A percentile compares a stretch with the other conserved stretches of the same genome.
phyloP scores from a whole-genome alignment of 2,113 vertebrate species.

The Benitochromis conjunctus region DNA sequence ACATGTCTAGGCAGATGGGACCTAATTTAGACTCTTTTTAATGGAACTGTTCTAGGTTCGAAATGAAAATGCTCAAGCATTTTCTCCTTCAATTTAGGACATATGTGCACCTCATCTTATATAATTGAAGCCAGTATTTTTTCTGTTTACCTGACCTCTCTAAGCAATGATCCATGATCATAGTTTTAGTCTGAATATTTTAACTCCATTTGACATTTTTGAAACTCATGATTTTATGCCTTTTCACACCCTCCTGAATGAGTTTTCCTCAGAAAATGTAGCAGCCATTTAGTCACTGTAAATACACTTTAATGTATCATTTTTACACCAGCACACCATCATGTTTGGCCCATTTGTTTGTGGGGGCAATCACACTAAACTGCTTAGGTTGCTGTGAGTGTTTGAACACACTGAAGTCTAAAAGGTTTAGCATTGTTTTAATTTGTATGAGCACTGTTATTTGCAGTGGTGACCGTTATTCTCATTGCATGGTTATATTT shows the following conservation, averaged over 20 bases:
- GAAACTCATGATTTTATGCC: not conserved
- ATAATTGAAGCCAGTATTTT: not conserved
- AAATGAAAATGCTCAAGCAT: not conserved
- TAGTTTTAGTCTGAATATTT: not conserved
- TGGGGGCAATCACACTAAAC: not conserved
- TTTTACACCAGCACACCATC: not conserved
- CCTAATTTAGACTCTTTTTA: not conserved
- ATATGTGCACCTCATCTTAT: not conserved
- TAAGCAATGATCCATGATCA: not conserved
- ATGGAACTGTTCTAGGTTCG: not conserved
- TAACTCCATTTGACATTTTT: not conserved
- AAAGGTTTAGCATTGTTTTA: not conserved
- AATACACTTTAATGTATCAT: not conserved
- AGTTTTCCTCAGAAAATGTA: not conserved
- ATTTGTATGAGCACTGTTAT: not conserved
- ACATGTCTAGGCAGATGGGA: not conserved
- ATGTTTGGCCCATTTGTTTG: not conserved
- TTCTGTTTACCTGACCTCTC: not conserved
- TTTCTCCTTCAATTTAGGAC: not conserved
- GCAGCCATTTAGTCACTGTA: not conserved
- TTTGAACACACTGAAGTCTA: not conserved
- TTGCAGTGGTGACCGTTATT: not conserved
- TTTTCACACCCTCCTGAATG: not conserved
- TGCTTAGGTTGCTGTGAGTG: not conserved
- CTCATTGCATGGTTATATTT: not conserved